Evolutionary conservation across 2,888 invertebrate species (phyloP).

Genomic region (Leptura quadrifasciata): DNA sequence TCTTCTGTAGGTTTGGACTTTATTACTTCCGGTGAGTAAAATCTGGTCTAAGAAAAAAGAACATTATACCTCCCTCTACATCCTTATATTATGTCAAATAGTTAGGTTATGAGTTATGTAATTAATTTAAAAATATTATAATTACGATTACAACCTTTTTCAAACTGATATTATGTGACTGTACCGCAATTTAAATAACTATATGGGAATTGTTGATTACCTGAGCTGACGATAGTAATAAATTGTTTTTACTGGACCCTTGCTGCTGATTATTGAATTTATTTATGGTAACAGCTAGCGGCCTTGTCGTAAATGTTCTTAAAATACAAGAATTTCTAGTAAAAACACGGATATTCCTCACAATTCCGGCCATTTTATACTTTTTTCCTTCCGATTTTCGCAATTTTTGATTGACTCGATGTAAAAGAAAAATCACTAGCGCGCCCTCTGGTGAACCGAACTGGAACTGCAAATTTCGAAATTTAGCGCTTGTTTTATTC

Average conservation of each 20-base stretch:
- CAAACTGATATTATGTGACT: neutral
- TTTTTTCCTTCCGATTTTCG: constrained; percentile 24
- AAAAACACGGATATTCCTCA: constrained; percentile 60
- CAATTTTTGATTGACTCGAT: neutral
- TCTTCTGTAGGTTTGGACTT: constrained; percentile 77
- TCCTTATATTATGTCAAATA: constrained; percentile 27
- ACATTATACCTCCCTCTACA: neutral
- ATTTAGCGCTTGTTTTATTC: constrained; percentile 33
- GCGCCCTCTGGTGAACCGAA: neutral
- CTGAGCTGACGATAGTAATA: constrained; percentile 57
- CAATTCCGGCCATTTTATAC: constrained; percentile 61
- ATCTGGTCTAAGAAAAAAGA: constrained; percentile 58
- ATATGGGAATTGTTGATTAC: constrained; percentile 54
- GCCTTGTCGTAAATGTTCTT: constrained; percentile 56
- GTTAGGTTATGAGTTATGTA: constrained; percentile 57
- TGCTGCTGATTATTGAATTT: constrained; percentile 54
- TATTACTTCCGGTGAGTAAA: constrained; percentile 69
- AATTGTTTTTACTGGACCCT: constrained; percentile 43
- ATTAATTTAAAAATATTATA: constrained; percentile 13
- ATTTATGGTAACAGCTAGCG: constrained; percentile 51
- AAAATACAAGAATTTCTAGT: constrained; percentile 54
- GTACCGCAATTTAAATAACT: constrained; percentile 10
- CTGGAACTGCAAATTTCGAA: constrained; percentile 6
- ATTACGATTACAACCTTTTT: neutral
- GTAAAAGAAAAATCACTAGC: neutral